A percentile compares a stretch with the other conserved stretches of the same genome.
These are phyloP conservation scores for Melanchra persicariae DNA, from an alignment of 2,888 invertebrate species.

Conservation along the genomic window DNA sequence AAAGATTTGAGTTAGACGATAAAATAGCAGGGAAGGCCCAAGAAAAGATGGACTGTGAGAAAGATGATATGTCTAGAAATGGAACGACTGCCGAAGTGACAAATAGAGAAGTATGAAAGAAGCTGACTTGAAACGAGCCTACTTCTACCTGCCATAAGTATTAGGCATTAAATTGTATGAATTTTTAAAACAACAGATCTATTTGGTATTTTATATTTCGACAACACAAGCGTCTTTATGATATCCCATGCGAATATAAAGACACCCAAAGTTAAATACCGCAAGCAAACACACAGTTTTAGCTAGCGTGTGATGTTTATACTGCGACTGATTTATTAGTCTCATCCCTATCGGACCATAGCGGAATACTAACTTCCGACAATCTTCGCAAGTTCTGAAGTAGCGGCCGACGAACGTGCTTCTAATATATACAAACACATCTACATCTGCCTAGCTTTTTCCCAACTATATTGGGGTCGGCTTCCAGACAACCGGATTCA, in stretches of 20 bases:
- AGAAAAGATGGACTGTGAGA: not conserved
- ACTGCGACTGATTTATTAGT: slow-evolving; percentile 43
- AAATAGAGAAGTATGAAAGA: not conserved
- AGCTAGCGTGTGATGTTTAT: slow-evolving; percentile 5
- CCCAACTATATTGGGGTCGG: too few relatives aligned
- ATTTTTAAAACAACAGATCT: too few relatives aligned
- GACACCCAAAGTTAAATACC: not conserved
- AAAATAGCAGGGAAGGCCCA: not conserved
- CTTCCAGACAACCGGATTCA: too few relatives aligned
- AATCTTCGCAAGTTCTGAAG: slow-evolving; percentile 21
- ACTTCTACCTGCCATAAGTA: not conserved
- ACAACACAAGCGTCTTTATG: too few relatives aligned
- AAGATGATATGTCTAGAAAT: not conserved
- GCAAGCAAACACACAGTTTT: not conserved
- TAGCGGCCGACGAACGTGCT: not conserved
- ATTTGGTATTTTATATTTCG: too few relatives aligned
- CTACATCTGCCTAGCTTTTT: too few relatives aligned
- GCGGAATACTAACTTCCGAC: slow-evolving; percentile 41
- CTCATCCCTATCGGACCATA: slow-evolving; percentile 13
- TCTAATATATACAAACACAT: not conserved
- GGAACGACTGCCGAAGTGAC: not conserved
- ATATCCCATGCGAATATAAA: not conserved
- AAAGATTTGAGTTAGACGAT: too few relatives aligned
- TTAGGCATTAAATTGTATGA: not conserved
- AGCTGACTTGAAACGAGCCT: not conserved